phyloP scores from a whole-genome alignment of 1,140 invertebrate species.

The Eumeta japonica region DNA sequence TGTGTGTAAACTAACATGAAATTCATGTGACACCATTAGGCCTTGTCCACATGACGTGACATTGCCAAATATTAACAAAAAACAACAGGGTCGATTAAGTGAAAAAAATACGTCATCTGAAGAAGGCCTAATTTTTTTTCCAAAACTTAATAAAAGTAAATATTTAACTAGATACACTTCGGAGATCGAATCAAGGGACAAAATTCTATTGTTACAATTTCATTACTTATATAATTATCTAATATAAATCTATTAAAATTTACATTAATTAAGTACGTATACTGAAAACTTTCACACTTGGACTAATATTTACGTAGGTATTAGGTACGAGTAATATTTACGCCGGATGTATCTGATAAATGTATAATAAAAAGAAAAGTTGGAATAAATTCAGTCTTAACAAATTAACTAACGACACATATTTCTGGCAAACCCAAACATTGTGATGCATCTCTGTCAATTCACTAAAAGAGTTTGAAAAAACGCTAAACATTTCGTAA shows the following conservation, averaged over 20 bases:
- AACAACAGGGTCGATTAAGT: conserved; percentile 4
- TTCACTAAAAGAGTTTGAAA: too few relatives aligned
- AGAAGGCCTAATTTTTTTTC: conserved; percentile 33
- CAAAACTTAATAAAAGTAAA: too few relatives aligned
- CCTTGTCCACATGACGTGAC: conserved; percentile 22
- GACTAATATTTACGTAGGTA: too few relatives aligned
- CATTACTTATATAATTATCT: conserved; percentile 54
- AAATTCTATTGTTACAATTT: conserved; percentile 40
- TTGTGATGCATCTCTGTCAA: too few relatives aligned
- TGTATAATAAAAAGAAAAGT: conserved; percentile 36
- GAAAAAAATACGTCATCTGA: conserved; percentile 18
- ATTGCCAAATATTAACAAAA: conserved; percentile 8
- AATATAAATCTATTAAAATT: conserved; percentile 56
- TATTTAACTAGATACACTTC: too few relatives aligned
- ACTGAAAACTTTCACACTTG: conserved; percentile 53
- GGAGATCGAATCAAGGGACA: conserved; percentile 40
- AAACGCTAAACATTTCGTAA: conserved; percentile 40
- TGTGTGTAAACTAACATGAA: too few relatives aligned
- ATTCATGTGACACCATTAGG: conserved; percentile 10
- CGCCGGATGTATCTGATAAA: too few relatives aligned
- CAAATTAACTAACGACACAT: conserved; percentile 41
- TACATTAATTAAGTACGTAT: conserved; percentile 59
- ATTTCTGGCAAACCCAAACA: conserved; percentile 24
- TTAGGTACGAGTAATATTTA: conserved; percentile 28
- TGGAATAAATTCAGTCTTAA: conserved; percentile 55